Base-by-base conservation (phyloP, 2,888 invertebrate genomes). In the Salpingus planirostris region DNA sequence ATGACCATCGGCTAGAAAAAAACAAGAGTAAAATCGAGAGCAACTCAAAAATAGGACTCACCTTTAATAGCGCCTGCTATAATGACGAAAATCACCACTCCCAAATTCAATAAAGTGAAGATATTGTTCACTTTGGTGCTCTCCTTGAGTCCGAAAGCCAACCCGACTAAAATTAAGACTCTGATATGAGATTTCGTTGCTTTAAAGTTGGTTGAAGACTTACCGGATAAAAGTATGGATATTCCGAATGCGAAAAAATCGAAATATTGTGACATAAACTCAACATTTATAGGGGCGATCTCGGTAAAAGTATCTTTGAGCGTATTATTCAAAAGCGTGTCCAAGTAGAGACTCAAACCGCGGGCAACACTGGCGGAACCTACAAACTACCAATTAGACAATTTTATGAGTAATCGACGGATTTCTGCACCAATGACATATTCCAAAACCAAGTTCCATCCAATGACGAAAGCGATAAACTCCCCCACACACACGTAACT, bases 401-500 rank as follows among this genome's bases (percentile, higher is more conserved):
- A n/a, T n/a, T n/a, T n/a, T n/a, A n/a, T n/a, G n/a, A n/a, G n/a
- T n/a, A n/a, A n/a, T n/a, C n/a, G n/a, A n/a, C n/a, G n/a, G n/a
- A n/a, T n/a, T n/a, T n/a, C n/a, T n/a, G n/a, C 59, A 78, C 86
- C 89, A 38, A 90, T 86, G 14, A 86, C 78, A 63, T 90, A 89
- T 63, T 90, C 90, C 29, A 91, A 67, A 47, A 92, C 86, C 29
- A 93, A 74, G 62, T 91, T 92, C 93, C 93, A 93, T 22, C 92
- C 92, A 50, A 92, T 90, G 21, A 87, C 69, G 62, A 92, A 92
- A 0, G 92, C 92, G 33, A 87, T 75, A 53, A 92, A 81, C 67
- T 93, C 92, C 1, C 92, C 92, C 29, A 92, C 82, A 29, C 88
- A 85, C 11, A 92, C 90, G 61, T 92, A 93, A 57, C 88, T 90